Conservation (phyloP, 2,888 invertebrate species). For the Trissoscelio sp. region DNA sequence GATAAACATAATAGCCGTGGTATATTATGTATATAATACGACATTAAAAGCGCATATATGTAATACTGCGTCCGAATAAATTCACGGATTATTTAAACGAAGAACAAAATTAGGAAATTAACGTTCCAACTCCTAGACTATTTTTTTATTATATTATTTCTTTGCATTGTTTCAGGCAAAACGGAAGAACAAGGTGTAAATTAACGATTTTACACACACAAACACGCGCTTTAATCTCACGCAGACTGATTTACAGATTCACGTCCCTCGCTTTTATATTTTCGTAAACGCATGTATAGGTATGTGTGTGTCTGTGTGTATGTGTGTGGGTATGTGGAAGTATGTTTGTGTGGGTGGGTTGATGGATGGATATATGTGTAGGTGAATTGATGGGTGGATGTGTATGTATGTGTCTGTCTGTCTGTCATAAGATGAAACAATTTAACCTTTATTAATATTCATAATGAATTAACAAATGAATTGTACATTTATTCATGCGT, state of each 20-base stretch:
- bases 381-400: no score
- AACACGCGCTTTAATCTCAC: neutral
- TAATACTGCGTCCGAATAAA: neutral
- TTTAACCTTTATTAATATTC: no score
- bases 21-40: constrained; percentile 20
- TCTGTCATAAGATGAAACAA: no score
- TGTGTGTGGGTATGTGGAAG: no score
- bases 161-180: neutral
- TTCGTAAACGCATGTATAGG: constrained; percentile 12
- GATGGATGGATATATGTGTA: no score
- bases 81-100: neutral
- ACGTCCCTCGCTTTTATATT: constrained; percentile 30
- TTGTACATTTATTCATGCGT: constrained; percentile 21
- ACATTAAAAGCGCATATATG: neutral
- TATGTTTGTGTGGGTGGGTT: no score
- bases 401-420: no score
- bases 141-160: neutral
- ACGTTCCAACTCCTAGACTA: neutral
- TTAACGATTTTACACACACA: constrained; percentile 13
- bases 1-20: constrained; percentile 34
- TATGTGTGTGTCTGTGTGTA: no score
- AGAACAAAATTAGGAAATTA: neutral
- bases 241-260: constrained; percentile 43
- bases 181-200: neutral
- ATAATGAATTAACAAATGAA: no score